Evolutionary conservation across 2,888 invertebrate genomes (phyloP), one percentile per base, ranked within the genome.

Genomic region (Drosophila neonasuta): DNA sequence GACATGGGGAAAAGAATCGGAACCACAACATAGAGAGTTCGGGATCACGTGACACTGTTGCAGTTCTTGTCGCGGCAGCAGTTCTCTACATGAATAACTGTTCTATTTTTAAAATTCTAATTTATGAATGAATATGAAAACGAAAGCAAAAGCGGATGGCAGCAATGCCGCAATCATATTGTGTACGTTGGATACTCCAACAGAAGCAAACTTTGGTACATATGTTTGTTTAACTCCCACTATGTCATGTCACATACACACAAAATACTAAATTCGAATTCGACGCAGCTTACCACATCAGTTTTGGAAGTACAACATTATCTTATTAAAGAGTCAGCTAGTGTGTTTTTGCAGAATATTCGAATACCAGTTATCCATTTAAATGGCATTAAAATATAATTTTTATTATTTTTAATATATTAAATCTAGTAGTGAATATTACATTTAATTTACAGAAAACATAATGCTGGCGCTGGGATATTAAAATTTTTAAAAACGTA

Each of bases 41-140:
- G 36, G 39, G 17, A 29, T 51, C 57, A 49, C 44, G 13, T 32
- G 13, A 30, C 32, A 42, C 11, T 13, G 11, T 5, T 41, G 48
- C 13, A 10, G 29, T 8, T 41, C 42, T 11, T 24, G 41, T 39
- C 29, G 50, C 42, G 48, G 29, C 10, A 32, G 15, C 45, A 65
- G 34, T 34, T 45, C 56, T 50, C 32, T 48, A 55, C 62, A 44
- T 50, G 54, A 42, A 50, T 32, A 55, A 32, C 46, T 50, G 32
- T 59, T 77, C 79, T 79, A 79, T 79, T 79, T 79, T 73, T 72
- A 57, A 66, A 68, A 52, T 10, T 11, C 8, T 71, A 79, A 79
- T 79, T 79, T 79, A 79, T 79, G 79, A 79, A 79, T 79, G 79
- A 80, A 52, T 41, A 41, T 30, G 29, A 32, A 78, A 72, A 61